Percentiles rank a stretch among this genome's conserved stretches.
Evolutionary conservation across 2,113 vertebrate species (phyloP).

Genomic region (Galbula dea): DNA sequence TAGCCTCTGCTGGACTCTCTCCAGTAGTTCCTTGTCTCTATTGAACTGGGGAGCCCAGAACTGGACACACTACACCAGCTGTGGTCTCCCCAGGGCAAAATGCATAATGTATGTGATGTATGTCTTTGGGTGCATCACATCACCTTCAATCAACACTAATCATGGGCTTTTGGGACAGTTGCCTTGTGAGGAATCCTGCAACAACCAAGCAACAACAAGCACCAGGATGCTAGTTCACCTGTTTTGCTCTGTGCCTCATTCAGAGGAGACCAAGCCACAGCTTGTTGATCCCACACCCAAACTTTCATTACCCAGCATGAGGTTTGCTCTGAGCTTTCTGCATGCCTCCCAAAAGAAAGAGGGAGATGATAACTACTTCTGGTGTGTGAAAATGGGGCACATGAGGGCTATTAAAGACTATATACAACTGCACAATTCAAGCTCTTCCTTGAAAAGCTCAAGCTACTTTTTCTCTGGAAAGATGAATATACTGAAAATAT

Average conservation of each 20-base stretch:
- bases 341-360: neutral
- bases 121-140: neutral
- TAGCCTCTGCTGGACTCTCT: too few species aligned
- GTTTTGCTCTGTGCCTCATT: neutral
- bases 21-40: too few species aligned
- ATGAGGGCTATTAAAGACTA: accelerated
- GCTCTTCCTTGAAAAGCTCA: neutral
- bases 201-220: neutral
- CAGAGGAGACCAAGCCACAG: neutral
- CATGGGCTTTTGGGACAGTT: accelerated
- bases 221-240: neutral
- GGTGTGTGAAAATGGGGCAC: neutral
- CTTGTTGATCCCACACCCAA: neutral
- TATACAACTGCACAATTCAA: neutral
- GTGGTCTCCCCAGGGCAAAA: too few species aligned
- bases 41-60: too few species aligned
- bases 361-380: neutral
- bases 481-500: neutral
- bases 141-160: neutral
- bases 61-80: too few species aligned
- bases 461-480: neutral
- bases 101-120: accelerated
- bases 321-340: neutral
- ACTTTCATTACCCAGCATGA: neutral
- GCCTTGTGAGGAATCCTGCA: neutral